Conservation (phyloP, 2,888 invertebrate species). For the Apoda limacodes region DNA sequence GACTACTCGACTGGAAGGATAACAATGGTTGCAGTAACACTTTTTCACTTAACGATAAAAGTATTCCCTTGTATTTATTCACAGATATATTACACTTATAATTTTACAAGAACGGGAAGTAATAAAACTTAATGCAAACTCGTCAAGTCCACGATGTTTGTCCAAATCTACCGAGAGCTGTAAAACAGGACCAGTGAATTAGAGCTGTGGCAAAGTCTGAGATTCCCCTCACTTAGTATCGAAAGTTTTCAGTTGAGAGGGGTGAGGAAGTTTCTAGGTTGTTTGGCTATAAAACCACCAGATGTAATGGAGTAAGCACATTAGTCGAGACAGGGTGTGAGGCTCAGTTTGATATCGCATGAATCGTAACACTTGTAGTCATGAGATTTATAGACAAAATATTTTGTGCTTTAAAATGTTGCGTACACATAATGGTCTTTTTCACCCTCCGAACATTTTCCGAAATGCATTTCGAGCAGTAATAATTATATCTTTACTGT, state of each 20-base stretch:
- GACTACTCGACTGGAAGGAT: too few species aligned
- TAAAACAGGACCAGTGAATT: constrained; percentile 34
- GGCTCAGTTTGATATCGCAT: constrained; percentile 34
- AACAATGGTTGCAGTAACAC: too few species aligned
- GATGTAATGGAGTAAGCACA: constrained; percentile 58
- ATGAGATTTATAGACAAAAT: constrained; percentile 37
- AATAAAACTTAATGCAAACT: constrained; percentile 63
- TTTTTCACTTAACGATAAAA: too few species aligned
- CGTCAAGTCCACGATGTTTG: constrained; percentile 49
- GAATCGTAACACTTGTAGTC: constrained; percentile 50
- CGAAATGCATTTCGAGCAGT: too few species aligned
- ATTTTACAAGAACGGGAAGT: constrained; percentile 57
- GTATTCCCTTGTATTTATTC: too few species aligned
- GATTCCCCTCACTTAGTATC: too few species aligned
- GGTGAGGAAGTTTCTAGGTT: constrained; percentile 1
- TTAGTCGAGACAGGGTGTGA: constrained; percentile 40
- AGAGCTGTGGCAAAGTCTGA: too few species aligned
- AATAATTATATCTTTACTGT: too few species aligned
- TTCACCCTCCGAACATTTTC: too few species aligned
- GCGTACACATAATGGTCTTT: constrained; percentile 9
- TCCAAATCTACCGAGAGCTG: constrained; percentile 43
- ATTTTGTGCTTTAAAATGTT: too few species aligned
- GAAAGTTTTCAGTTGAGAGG: too few species aligned
- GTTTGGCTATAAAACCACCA: constrained; percentile 35
- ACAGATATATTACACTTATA: constrained; percentile 48